A percentile compares a stretch with the other conserved stretches of the same genome.
phyloP scores from a whole-genome alignment of 2,797 vertebrate genomes.

The Stomatorhinus walkeri region DNA sequence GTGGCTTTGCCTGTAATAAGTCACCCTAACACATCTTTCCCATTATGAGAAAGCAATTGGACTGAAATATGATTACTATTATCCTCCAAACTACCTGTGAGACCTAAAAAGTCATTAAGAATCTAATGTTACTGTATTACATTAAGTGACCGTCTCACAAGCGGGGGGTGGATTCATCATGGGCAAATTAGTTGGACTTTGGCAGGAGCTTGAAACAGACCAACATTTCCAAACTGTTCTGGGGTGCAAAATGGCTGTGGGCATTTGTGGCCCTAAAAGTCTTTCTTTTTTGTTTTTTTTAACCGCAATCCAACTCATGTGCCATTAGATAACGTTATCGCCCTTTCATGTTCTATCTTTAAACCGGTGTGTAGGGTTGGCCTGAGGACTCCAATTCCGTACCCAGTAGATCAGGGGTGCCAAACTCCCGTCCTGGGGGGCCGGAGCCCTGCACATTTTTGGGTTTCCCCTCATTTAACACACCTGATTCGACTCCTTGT shows the following conservation, averaged over 20 bases:
- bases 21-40: slow-evolving; percentile 26
- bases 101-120: slow-evolving; percentile 18
- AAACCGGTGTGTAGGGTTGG: not conserved
- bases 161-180: slow-evolving; percentile 8
- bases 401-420: not conserved
- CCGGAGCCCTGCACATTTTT: not conserved
- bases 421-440: not conserved
- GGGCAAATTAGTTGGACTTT: slow-evolving; percentile 18
- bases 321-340: not conserved
- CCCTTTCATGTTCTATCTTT: not conserved
- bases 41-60: slow-evolving; percentile 21
- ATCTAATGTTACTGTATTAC: slow-evolving; percentile 22
- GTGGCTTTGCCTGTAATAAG: slow-evolving; percentile 22
- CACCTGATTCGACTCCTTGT: not conserved
- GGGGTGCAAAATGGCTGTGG: not conserved
- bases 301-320: not conserved
- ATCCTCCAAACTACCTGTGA: slow-evolving; percentile 27
- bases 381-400: not conserved
- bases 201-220: not conserved
- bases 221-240: not conserved
- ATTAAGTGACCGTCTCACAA: slow-evolving; percentile 17
- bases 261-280: not conserved
- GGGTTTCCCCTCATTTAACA: not conserved
- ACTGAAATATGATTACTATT: slow-evolving; percentile 40
- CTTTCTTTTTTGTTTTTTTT: not conserved